Evolutionary conservation across 2,888 invertebrate species (phyloP).

Genomic region (Heteromyza rotundicornis): DNA sequence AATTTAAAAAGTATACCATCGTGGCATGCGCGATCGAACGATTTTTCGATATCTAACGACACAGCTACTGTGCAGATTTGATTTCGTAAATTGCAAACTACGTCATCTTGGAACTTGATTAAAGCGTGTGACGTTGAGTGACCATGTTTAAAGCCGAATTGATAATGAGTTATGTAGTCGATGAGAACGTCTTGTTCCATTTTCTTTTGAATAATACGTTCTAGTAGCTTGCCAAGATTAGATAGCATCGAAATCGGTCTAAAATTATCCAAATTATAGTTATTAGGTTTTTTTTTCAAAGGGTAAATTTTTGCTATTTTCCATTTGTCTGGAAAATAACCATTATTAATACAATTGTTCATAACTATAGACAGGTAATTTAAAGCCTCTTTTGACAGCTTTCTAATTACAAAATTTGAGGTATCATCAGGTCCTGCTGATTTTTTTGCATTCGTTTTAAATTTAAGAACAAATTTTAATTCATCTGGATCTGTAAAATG

Average conservation of each 20-base stretch:
- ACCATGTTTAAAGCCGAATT: constrained; percentile 22
- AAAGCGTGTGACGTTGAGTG: constrained; percentile 20
- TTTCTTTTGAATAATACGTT: constrained; percentile 4
- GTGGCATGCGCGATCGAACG: constrained; percentile 20
- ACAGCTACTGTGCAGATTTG: constrained; percentile 15
- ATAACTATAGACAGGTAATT: constrained; percentile 9
- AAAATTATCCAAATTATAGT: not conserved
- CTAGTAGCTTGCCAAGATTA: constrained; percentile 12
- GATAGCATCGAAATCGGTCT: constrained; percentile 20
- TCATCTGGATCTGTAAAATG: too few species aligned
- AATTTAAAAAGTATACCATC: constrained; percentile 18
- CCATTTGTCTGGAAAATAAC: constrained; percentile 17
- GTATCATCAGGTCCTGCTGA: not conserved
- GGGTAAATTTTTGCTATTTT: constrained; percentile 12
- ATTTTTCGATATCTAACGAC: constrained; percentile 21
- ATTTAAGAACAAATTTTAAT: too few species aligned
- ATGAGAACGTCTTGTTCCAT: constrained; percentile 1
- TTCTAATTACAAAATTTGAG: constrained; percentile 4
- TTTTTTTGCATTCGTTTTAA: not conserved
- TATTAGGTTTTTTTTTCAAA: constrained; percentile 13
- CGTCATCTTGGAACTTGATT: constrained; percentile 24
- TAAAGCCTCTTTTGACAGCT: not conserved
- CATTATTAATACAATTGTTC: constrained; percentile 20
- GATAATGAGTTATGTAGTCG: constrained; percentile 6
- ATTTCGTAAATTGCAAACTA: constrained; percentile 11